Evolutionary conservation across 2,797 vertebrate species (phyloP), one percentile per base, ranked within the genome.

Genomic region (Sylvia borin): DNA sequence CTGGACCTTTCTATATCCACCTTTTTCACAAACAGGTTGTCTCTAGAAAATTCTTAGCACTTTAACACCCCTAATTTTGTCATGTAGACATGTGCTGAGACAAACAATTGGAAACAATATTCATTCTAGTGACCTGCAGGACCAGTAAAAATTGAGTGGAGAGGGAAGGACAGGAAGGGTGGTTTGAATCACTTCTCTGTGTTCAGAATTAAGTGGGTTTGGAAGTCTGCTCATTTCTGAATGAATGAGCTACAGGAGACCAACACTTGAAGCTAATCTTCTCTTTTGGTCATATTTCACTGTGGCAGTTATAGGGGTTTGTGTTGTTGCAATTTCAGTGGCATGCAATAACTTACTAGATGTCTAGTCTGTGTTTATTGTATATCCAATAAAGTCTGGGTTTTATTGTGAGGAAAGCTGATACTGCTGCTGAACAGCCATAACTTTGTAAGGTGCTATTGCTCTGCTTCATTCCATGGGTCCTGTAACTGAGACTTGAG

Each of bases 141-240:
- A 45, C 5, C 40, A 27, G 42, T 34, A 22, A 13, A 43, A 36
- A 53, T 14, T 29, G 32, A 50, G 25, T 2, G 0, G 38, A 47
- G 40, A 21, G n/a, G 21, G 32, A 53, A 78, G 34, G 64, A 29
- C n/a, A 10, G 16, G 34, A 27, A 53, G 19, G 22, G 16, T 66
- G 27, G 4, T 48, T 70, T 43, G 36, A 62, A 6, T 62, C 12
- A 11, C 50, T 72, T 73, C 20, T 68, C 24, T 0, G 0, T n/a
- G 11, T 48, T 42, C 40, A 64, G 61, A 60, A 21, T 34, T 43
- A 34, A 66, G 10, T 17, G 57, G 45, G 17, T 61, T 86, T 64
- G 21, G 7, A 64, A 32, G 16, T 57, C 38, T 57, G 19, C 34
- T 38, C 2, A 0, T 66, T 67, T 64, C 57, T 34, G 20, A 36